A percentile compares a stretch with the other conserved stretches of the same genome.
Conservation (phyloP, 1,140 invertebrate species). For the Bathynomus jamesi region DNA sequence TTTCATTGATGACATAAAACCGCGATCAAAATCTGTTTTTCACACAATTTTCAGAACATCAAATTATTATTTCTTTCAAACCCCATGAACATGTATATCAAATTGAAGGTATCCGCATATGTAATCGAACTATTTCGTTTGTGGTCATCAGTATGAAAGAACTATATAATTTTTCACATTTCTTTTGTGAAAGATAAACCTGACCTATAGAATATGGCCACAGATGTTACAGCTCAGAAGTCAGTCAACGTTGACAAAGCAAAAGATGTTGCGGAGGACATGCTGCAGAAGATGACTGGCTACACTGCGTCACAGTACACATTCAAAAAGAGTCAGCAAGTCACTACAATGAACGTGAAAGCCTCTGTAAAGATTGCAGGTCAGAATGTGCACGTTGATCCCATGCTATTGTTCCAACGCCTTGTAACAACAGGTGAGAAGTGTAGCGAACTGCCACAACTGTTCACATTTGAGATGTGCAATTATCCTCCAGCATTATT, state of each 20-base stretch:
- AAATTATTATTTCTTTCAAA: too few relatives aligned
- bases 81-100: too few relatives aligned
- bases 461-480: not conserved
- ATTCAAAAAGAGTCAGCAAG: not conserved
- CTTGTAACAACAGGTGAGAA: not conserved
- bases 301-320: not conserved
- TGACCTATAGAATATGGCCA: constrained; percentile 5
- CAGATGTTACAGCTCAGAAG: not conserved
- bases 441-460: not conserved
- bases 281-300: not conserved
- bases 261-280: not conserved
- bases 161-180: too few relatives aligned
- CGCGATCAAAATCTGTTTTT: too few relatives aligned
- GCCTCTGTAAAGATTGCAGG: not conserved
- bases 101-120: too few relatives aligned
- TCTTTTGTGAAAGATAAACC: not conserved
- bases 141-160: too few relatives aligned
- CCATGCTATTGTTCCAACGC: not conserved
- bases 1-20: too few relatives aligned
- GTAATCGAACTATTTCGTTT: too few relatives aligned
- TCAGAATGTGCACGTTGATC: not conserved
- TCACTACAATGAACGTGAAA: not conserved
- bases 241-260: constrained; percentile 4
- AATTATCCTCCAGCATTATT: not conserved
- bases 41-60: too few relatives aligned